A percentile compares a stretch with the other conserved stretches of the same genome.
Evolutionary conservation across 2,888 invertebrate species (phyloP).

Genomic region (Chymomyza amoena): DNA sequence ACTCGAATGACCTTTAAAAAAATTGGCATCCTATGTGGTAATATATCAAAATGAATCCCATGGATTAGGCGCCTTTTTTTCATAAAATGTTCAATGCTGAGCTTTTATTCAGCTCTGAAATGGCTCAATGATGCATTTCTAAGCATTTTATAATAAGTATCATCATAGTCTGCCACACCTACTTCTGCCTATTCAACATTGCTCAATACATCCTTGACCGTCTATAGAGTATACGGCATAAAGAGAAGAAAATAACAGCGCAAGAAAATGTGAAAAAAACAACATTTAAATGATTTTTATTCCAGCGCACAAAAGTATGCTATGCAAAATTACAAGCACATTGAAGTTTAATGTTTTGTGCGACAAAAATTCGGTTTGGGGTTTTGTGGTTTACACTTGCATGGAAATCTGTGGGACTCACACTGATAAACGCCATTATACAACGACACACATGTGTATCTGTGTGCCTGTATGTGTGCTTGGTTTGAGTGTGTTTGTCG

Average conservation of each 20-base stretch:
- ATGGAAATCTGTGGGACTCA: constrained; percentile 24
- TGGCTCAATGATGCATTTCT: too few relatives aligned
- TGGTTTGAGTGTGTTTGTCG: neutral
- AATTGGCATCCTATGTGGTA: too few relatives aligned
- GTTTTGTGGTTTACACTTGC: constrained; percentile 27
- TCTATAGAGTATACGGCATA: too few relatives aligned
- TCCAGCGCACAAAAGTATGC: constrained; percentile 48
- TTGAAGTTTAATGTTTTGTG: constrained; percentile 62
- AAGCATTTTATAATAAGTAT: too few relatives aligned
- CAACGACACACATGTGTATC: constrained; percentile 1
- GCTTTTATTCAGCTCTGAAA: too few relatives aligned
- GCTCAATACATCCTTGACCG: too few relatives aligned
- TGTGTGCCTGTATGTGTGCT: neutral
- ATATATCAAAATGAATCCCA: too few relatives aligned
- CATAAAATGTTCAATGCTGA: too few relatives aligned
- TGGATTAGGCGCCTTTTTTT: too few relatives aligned
- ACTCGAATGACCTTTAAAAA: too few relatives aligned
- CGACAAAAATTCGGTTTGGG: constrained; percentile 32
- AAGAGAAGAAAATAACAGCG: neutral
- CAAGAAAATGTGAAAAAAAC: constrained; percentile 14
- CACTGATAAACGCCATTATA: neutral
- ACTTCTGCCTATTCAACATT: too few relatives aligned
- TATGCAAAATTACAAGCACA: constrained; percentile 28
- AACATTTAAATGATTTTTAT: constrained; percentile 67
- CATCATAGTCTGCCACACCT: too few relatives aligned